A percentile compares a stretch with the other conserved stretches of the same genome.
Conservation (phyloP, 2,113 vertebrate genomes). For the Arvicanthis niloticus region DNA sequence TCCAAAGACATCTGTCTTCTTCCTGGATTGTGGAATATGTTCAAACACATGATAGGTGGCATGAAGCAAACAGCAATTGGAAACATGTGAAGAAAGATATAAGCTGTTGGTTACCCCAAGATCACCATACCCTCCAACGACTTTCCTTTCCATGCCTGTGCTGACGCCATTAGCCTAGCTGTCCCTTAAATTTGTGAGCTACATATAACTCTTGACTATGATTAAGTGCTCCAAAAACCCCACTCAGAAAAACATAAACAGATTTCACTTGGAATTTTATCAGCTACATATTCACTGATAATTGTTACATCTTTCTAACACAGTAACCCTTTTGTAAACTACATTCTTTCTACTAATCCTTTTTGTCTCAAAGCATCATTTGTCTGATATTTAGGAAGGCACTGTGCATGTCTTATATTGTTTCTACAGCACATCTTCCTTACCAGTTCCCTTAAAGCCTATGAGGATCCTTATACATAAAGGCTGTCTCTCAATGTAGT, state of each 20-base stretch:
- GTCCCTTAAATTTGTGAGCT: background rate
- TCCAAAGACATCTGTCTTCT: background rate
- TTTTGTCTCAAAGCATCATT: constrained; percentile 38
- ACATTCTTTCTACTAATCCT: background rate
- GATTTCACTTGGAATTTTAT: constrained; percentile 47
- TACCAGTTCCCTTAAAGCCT: constrained; percentile 21
- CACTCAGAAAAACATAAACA: background rate
- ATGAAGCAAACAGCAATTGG: background rate
- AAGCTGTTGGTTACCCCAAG: background rate
- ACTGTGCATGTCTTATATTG: background rate
- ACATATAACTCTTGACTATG: background rate
- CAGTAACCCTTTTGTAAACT: background rate
- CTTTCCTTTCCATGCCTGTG: background rate
- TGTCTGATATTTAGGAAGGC: background rate
- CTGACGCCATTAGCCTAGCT: background rate
- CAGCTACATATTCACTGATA: background rate
- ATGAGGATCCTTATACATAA: constrained; percentile 17
- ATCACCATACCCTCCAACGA: background rate
- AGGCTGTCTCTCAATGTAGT: background rate
- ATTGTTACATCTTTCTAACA: background rate
- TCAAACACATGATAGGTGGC: background rate
- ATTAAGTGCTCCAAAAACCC: constrained; percentile 26
- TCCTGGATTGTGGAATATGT: background rate
- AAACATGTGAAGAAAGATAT: background rate
- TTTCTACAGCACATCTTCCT: background rate